Percentiles rank a stretch among this genome's conserved stretches.
phyloP scores from a whole-genome alignment of 2,113 vertebrate genomes.

The Axis porcinus region DNA sequence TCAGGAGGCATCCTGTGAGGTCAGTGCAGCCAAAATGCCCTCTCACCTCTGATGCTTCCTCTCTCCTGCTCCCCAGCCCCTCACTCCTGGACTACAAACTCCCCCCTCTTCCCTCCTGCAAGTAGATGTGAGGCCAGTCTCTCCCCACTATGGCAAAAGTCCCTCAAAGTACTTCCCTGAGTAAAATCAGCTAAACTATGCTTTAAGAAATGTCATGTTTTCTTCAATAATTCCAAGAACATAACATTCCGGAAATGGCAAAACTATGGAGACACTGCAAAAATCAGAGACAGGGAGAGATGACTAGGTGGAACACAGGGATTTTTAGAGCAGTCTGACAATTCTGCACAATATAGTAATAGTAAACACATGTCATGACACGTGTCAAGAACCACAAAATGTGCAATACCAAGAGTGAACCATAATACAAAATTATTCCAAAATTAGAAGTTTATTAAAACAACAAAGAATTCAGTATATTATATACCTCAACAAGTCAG shows the following conservation, averaged over 20 bases:
- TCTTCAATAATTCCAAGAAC: not conserved
- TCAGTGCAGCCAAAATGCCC: not conserved
- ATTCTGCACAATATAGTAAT: fast-evolving
- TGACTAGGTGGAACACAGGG: not conserved
- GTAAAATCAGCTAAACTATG: not conserved
- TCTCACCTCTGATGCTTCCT: not conserved
- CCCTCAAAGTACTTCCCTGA: fast-evolving
- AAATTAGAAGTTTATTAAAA: not conserved
- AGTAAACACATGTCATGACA: not conserved
- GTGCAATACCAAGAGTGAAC: not conserved
- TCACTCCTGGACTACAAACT: not conserved
- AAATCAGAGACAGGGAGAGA: not conserved
- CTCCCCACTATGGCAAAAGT: not conserved
- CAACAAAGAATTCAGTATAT: not conserved
- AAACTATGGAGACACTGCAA: not conserved
- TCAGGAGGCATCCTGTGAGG: not conserved
- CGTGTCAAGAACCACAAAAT: not conserved
- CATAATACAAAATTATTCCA: not conserved
- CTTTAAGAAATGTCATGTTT: not conserved
- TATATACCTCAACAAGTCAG: not conserved
- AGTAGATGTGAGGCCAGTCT: not conserved
- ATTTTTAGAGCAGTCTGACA: not conserved
- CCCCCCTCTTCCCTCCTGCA: not conserved
- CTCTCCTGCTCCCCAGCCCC: not conserved
- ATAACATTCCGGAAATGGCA: not conserved